Conservation (phyloP, 2,888 invertebrate species). For the Dromius quadrimaculatus region DNA sequence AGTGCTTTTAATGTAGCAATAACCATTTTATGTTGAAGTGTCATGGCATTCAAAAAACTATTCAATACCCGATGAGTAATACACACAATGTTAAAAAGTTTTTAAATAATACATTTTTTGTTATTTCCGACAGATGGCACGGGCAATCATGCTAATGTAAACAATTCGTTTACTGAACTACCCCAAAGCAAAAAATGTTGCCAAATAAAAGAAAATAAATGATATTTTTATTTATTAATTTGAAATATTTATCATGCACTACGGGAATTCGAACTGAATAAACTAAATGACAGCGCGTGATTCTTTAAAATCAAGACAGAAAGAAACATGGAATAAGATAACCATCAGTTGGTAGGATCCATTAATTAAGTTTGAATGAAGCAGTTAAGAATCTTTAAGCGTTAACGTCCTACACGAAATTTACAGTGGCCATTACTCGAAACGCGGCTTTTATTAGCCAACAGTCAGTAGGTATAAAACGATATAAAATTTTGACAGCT, state of each 20-base stretch:
- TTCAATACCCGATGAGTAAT: no score
- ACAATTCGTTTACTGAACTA: no score
- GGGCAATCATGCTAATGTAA: no score
- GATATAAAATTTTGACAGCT: constrained; percentile 51
- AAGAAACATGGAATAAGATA: constrained; percentile 50
- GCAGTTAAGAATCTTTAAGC: constrained; percentile 50
- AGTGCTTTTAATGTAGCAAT: constrained; percentile 14
- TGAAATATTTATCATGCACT: constrained; percentile 3
- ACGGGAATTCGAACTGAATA: constrained; percentile 15
- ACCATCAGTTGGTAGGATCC: constrained; percentile 46
- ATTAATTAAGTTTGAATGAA: constrained; percentile 52
- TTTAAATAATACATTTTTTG: constrained; percentile 17
- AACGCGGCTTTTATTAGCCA: constrained; percentile 42
- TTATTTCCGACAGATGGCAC: background rate
- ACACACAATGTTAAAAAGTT: no score
- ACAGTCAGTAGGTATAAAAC: constrained; percentile 47
- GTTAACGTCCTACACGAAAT: constrained; percentile 49
- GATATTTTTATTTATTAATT: no score
- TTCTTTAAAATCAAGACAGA: constrained; percentile 50
- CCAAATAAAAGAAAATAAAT: no score
- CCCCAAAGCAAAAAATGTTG: no score
- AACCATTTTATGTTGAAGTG: constrained; percentile 18
- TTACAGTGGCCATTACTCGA: constrained; percentile 50
- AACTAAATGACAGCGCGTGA: constrained; percentile 34
- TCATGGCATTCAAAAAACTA: constrained; percentile 13